These are phyloP conservation scores for Apamea sordens DNA, from an alignment of 2,888 invertebrate species.

Conservation along the genomic window DNA sequence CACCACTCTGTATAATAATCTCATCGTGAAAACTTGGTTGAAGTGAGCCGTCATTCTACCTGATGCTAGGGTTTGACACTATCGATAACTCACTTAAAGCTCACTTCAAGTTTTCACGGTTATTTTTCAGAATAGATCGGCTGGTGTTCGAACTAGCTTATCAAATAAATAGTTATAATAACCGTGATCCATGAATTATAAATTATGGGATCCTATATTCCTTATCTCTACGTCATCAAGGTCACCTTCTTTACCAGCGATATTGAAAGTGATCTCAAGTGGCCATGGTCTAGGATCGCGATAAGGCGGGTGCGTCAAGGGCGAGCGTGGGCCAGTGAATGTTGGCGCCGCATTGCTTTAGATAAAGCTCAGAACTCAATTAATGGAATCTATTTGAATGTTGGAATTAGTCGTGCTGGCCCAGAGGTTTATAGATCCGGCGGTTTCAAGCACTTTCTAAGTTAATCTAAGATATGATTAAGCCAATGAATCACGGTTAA, in stretches of 20 bases:
- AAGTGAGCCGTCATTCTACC: no score
- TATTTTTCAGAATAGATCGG: not conserved
- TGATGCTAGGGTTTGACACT: not conserved
- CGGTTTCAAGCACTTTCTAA: slow-evolving; percentile 22
- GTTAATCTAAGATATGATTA: slow-evolving; percentile 7
- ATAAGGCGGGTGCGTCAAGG: slow-evolving; percentile 72
- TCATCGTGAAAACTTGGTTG: no score
- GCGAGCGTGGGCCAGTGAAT: slow-evolving; percentile 78
- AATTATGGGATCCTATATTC: not conserved
- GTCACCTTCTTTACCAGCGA: slow-evolving; percentile 24
- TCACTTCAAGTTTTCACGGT: not conserved
- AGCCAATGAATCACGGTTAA: not conserved
- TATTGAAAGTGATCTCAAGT: slow-evolving; percentile 56
- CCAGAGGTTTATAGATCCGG: slow-evolving; percentile 36
- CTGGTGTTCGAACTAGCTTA: not conserved
- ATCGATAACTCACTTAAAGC: not conserved
- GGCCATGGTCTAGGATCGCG: slow-evolving; percentile 59
- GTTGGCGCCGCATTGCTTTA: slow-evolving; percentile 75
- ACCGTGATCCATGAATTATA: no score
- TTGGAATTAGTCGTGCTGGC: slow-evolving; percentile 26
- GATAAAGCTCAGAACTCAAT: slow-evolving; percentile 47
- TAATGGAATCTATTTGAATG: slow-evolving; percentile 40
- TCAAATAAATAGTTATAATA: not conserved
- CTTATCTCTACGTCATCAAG: slow-evolving; percentile 9
- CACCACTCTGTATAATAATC: no score